Percentiles rank a stretch among this genome's conserved stretches.
Evolutionary conservation across 2,888 invertebrate genomes (phyloP).

Genomic region (Pocota personata): DNA sequence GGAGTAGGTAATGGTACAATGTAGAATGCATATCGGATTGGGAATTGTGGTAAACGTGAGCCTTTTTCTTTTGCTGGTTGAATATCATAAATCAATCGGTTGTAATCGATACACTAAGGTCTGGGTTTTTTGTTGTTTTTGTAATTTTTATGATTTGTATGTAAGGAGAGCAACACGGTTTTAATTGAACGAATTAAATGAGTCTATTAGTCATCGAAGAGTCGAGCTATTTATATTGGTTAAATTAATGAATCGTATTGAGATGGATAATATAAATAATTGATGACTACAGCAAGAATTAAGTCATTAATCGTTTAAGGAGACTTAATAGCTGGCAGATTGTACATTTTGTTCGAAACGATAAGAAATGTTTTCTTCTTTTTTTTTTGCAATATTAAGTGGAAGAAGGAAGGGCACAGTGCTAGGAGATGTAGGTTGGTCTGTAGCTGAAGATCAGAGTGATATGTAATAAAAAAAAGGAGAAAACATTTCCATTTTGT

Average conservation of each 20-base stretch:
- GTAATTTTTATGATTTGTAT: conserved; percentile 54
- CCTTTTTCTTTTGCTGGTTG: background rate
- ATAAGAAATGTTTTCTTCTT: background rate
- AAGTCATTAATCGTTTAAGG: conserved; percentile 61
- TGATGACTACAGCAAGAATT: conserved; percentile 44
- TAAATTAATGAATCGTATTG: conserved; percentile 63
- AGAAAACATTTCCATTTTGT: too few relatives aligned
- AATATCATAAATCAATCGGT: conserved; percentile 71
- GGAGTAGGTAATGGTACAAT: background rate
- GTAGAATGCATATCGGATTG: conserved; percentile 29
- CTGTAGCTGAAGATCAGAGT: too few relatives aligned
- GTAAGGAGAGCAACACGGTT: conserved; percentile 61
- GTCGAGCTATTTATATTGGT: conserved; percentile 61
- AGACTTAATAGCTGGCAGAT: conserved; percentile 10
- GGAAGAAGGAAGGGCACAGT: too few relatives aligned
- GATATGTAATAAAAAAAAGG: too few relatives aligned
- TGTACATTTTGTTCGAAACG: conserved; percentile 8
- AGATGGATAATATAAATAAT: conserved; percentile 54
- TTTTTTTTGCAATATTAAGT: background rate
- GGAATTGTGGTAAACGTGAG: conserved; percentile 16
- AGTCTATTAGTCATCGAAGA: conserved; percentile 69
- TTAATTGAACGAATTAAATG: conserved; percentile 73
- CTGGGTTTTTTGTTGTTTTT: conserved; percentile 7
- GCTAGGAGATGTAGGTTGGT: too few relatives aligned
- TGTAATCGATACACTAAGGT: conserved; percentile 64